These are phyloP conservation scores for Columba livia DNA, from an alignment of 2,113 vertebrate genomes.

Conservation along the genomic window DNA sequence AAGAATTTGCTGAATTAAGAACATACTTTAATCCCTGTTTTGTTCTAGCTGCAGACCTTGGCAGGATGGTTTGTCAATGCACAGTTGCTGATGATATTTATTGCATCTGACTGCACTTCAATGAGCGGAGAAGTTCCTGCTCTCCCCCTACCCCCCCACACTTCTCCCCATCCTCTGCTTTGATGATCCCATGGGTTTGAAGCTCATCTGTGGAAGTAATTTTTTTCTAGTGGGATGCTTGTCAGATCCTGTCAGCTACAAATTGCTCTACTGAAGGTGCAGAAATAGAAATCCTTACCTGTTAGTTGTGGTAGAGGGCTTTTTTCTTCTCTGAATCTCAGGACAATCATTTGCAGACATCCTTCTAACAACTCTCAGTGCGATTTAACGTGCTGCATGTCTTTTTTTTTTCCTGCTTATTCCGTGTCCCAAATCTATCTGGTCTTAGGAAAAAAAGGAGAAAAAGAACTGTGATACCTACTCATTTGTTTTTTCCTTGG, in stretches of 20 bases:
- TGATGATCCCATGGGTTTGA: constrained; percentile 42
- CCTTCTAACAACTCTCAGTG: background rate
- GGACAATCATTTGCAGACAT: constrained; percentile 20
- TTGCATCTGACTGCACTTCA: constrained; percentile 30
- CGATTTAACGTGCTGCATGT: background rate
- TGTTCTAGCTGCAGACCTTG: background rate
- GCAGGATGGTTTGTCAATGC: background rate
- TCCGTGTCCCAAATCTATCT: background rate
- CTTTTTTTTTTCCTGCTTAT: background rate
- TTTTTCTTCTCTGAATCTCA: constrained; percentile 7
- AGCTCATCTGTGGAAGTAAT: constrained; percentile 43
- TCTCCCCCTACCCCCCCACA: background rate
- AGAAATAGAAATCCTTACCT: constrained; percentile 64
- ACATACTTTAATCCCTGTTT: background rate
- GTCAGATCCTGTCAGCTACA: constrained; percentile 65
- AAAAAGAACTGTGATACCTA: background rate
- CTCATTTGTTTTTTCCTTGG: background rate
- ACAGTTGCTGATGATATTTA: background rate
- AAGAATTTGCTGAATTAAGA: background rate
- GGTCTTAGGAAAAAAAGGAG: background rate
- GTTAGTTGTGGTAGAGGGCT: background rate
- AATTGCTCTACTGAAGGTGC: constrained; percentile 64
- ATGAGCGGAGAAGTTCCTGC: background rate
- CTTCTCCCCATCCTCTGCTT: background rate
- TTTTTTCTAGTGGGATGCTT: constrained; percentile 64